These are phyloP conservation scores for Amazona guildingii DNA, from an alignment of 2,113 vertebrate genomes.

Conservation along the genomic window DNA sequence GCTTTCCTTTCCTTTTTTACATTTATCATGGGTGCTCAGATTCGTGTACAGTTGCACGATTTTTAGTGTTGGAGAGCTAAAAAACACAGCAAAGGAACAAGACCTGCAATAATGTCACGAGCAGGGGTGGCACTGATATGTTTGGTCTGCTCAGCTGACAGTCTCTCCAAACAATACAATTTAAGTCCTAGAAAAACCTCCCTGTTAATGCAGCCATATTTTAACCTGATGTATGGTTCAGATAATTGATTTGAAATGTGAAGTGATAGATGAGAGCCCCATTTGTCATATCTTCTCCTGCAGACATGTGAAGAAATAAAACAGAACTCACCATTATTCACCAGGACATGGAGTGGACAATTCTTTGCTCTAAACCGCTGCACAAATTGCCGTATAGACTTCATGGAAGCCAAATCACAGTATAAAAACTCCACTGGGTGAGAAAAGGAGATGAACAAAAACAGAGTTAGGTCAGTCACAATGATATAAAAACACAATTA, in stretches of 20 bases:
- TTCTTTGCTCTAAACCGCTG: constrained; percentile 76
- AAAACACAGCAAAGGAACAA: background rate
- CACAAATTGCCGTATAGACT: constrained; percentile 82
- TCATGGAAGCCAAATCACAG: constrained; percentile 87
- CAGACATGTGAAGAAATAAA: background rate
- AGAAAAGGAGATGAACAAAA: background rate
- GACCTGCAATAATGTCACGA: background rate
- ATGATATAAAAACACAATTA: background rate
- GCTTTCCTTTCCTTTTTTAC: background rate
- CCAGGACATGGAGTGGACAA: constrained; percentile 84
- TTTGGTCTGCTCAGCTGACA: background rate
- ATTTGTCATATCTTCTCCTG: background rate
- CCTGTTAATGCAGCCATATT: background rate
- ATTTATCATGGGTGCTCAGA: background rate
- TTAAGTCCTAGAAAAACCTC: background rate
- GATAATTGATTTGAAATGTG: background rate
- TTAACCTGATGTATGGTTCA: background rate
- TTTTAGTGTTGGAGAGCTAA: background rate
- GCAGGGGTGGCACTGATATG: background rate
- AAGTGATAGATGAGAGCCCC: background rate
- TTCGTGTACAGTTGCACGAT: background rate
- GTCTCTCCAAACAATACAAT: background rate
- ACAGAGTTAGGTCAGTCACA: background rate
- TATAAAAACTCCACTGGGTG: constrained; percentile 85
- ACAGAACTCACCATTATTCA: constrained; percentile 87